Conservation (phyloP, 2,797 vertebrate species). For the Spheniscus humboldti region DNA sequence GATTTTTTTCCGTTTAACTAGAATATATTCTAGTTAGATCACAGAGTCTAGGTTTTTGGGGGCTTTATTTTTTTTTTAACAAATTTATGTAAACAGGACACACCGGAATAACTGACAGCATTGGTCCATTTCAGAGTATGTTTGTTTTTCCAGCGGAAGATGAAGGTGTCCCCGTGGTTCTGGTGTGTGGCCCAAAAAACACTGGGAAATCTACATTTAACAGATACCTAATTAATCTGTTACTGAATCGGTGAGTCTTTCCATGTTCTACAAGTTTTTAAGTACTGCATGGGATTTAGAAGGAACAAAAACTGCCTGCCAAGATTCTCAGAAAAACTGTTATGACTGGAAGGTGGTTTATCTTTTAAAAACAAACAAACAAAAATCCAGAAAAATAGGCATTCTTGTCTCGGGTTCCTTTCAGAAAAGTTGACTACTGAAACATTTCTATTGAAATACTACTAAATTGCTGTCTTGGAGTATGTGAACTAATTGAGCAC, state of each 20-base stretch:
- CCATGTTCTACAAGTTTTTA: rapidly evolving
- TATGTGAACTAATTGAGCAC: neutral
- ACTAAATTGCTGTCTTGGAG: no score
- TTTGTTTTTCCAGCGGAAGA: constrained; percentile 78
- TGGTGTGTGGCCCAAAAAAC: constrained; percentile 88
- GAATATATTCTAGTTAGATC: neutral
- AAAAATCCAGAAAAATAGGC: neutral
- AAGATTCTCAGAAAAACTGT: neutral
- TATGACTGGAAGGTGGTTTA: neutral
- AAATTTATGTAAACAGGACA: neutral
- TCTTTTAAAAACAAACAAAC: neutral
- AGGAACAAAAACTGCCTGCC: neutral
- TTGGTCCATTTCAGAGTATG: rapidly evolving
- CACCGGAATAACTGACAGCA: neutral
- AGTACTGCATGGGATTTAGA: neutral
- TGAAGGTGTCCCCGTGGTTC: constrained; percentile 84
- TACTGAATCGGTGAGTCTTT: constrained; percentile 87
- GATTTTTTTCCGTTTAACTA: rapidly evolving
- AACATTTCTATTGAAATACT: rapidly evolving
- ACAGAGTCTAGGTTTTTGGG: no score
- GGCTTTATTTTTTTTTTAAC: no score
- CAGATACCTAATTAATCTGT: constrained; percentile 87
- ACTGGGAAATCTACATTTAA: constrained; percentile 93
- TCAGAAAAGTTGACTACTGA: neutral
- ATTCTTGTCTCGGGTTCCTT: neutral